These are phyloP conservation scores for Apaloderma vittatum DNA, from an alignment of 2,113 vertebrate species.

Conservation along the genomic window DNA sequence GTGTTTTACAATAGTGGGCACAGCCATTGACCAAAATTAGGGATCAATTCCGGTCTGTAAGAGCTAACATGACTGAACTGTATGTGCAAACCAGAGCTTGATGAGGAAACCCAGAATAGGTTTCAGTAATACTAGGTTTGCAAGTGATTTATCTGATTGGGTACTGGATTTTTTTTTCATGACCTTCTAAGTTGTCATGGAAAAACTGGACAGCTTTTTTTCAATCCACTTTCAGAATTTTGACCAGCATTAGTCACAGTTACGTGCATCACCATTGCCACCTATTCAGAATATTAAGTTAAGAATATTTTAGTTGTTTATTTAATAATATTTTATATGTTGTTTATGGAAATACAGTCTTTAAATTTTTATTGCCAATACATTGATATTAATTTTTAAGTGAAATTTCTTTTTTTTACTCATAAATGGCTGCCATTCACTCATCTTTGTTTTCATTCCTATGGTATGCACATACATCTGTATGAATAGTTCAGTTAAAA, in stretches of 20 bases:
- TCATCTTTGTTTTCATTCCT: not conserved
- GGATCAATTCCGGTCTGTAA: not conserved
- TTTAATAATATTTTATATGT: no score
- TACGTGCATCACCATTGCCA: not conserved
- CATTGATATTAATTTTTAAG: not conserved
- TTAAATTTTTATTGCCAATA: not conserved
- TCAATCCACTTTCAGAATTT: not conserved
- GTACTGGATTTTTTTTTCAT: not conserved
- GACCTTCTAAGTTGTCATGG: not conserved
- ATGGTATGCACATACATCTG: fast-evolving
- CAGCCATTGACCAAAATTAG: not conserved
- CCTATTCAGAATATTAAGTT: not conserved
- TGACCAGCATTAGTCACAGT: not conserved
- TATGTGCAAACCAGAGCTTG: not conserved
- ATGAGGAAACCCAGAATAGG: not conserved
- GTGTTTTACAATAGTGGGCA: not conserved
- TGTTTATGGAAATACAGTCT: not conserved
- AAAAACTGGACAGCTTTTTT: not conserved
- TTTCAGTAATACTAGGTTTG: not conserved
- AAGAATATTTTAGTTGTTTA: not conserved
- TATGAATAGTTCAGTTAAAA: not conserved
- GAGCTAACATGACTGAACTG: not conserved
- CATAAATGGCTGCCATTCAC: not conserved
- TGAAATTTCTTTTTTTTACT: not conserved
- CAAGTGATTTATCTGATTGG: not conserved